A percentile compares a stretch with the other conserved stretches of the same genome.
These are phyloP conservation scores for Muscina levida DNA, from an alignment of 2,888 invertebrate species.

Conservation along the genomic window DNA sequence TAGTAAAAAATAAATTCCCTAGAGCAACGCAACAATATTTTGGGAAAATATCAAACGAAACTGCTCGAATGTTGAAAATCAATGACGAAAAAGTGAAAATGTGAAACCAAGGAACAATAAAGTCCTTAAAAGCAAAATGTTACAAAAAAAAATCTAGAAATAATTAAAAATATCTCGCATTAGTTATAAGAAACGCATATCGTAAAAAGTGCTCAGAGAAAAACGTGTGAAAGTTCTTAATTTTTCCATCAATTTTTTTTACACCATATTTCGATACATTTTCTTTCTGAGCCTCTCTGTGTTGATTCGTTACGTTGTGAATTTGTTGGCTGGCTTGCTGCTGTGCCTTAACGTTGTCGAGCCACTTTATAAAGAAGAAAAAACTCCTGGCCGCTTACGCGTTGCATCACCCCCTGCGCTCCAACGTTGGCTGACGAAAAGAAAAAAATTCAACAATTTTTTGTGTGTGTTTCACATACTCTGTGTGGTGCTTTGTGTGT, in stretches of 20 bases:
- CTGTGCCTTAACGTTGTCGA: constrained; percentile 55
- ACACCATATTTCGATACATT: not conserved
- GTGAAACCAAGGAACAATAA: constrained; percentile 39
- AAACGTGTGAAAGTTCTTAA: constrained; percentile 55
- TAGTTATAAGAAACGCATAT: constrained; percentile 11
- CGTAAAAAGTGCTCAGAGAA: constrained; percentile 7
- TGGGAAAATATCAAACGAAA: constrained; percentile 12
- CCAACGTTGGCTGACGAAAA: constrained; percentile 31
- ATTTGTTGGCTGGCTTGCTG: constrained; percentile 42
- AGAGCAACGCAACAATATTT: too few species aligned
- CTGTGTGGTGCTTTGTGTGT: not conserved
- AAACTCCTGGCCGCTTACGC: constrained; percentile 53
- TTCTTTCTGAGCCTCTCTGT: constrained; percentile 56
- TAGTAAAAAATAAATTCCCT: too few species aligned
- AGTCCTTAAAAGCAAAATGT: constrained; percentile 21
- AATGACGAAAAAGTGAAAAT: constrained; percentile 58
- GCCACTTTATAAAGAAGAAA: constrained; percentile 57
- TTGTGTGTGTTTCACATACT: constrained; percentile 34
- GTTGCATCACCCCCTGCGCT: constrained; percentile 57
- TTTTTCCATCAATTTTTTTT: constrained; percentile 30
- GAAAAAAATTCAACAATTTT: constrained; percentile 59
- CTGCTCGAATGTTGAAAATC: constrained; percentile 44
- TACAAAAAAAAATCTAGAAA: not conserved
- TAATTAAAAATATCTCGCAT: not conserved
- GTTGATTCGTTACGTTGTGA: constrained; percentile 66